These are phyloP conservation scores for Palythoa grandiflora DNA, from an alignment of 92 coral and sea anemone species.

Conservation along the genomic window DNA sequence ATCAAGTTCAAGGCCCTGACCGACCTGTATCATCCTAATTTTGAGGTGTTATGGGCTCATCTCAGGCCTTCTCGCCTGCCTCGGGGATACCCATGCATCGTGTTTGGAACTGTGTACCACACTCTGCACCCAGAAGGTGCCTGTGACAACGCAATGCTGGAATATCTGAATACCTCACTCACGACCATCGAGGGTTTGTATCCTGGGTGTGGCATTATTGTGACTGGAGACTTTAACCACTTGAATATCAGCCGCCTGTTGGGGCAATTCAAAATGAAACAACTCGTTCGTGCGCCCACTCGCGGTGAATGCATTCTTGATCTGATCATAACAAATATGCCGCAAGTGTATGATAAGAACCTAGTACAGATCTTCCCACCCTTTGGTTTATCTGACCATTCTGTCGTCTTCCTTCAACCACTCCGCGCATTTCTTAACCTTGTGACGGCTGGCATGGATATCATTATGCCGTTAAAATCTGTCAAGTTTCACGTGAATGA, in stretches of 20 bases:
- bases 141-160: not conserved
- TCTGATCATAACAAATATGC: not conserved
- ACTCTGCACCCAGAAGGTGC: not conserved
- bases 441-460: too few relatives aligned
- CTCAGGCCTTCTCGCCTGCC: too few relatives aligned
- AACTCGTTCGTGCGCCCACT: not conserved
- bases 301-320: not conserved
- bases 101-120: too few relatives aligned
- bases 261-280: conserved; percentile 12
- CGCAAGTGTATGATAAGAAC: too few relatives aligned
- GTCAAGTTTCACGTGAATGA: too few relatives aligned
- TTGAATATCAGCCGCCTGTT: conserved; percentile 8
- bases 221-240: not conserved
- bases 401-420: too few relatives aligned
- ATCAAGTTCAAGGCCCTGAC: conserved; percentile 3
- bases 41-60: too few relatives aligned
- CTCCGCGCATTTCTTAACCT: too few relatives aligned
- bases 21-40: not conserved
- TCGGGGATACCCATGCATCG: too few relatives aligned
- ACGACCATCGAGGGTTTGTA: conserved; percentile 3
- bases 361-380: too few relatives aligned
- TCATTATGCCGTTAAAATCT: too few relatives aligned
- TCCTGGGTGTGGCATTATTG: conserved; percentile 16
- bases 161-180: not conserved
- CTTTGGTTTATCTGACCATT: too few relatives aligned